Conservation (phyloP, 2,888 invertebrate genomes). For the Scelioninae gen. 2 region DNA sequence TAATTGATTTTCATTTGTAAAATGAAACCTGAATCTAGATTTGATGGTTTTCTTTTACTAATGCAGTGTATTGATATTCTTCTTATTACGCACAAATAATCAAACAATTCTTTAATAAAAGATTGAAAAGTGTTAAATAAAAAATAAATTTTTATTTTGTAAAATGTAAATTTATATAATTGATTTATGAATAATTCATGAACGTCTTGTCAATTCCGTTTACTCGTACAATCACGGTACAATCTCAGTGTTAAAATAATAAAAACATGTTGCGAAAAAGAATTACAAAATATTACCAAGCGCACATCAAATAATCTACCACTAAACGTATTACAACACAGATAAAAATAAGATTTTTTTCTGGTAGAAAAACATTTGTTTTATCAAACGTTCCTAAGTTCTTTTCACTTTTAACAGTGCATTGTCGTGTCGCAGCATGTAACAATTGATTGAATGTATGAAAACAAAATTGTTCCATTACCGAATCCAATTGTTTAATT, state of each 20-base stretch:
- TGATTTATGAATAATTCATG: too few species aligned
- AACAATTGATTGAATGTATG: neutral
- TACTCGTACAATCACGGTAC: neutral
- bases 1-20: too few species aligned
- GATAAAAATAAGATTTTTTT: constrained; percentile 19
- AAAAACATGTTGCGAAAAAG: constrained; percentile 34
- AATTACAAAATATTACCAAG: constrained; percentile 22
- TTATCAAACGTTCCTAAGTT: too few species aligned
- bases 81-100: too few species aligned
- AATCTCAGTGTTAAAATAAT: neutral
- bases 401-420: neutral
- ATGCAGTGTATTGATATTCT: too few species aligned
- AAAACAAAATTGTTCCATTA: neutral
- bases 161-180: too few species aligned
- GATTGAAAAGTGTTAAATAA: too few species aligned
- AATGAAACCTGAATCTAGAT: too few species aligned
- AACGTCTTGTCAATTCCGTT: neutral
- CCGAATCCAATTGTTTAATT: neutral
- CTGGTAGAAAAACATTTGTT: too few species aligned
- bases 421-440: neutral
- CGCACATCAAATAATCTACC: constrained; percentile 14
- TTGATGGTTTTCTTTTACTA: too few species aligned
- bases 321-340: constrained; percentile 1
- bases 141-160: too few species aligned
- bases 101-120: too few species aligned